Conservation (phyloP, 2,797 vertebrate genomes). For the Mionectes olivaceus region DNA sequence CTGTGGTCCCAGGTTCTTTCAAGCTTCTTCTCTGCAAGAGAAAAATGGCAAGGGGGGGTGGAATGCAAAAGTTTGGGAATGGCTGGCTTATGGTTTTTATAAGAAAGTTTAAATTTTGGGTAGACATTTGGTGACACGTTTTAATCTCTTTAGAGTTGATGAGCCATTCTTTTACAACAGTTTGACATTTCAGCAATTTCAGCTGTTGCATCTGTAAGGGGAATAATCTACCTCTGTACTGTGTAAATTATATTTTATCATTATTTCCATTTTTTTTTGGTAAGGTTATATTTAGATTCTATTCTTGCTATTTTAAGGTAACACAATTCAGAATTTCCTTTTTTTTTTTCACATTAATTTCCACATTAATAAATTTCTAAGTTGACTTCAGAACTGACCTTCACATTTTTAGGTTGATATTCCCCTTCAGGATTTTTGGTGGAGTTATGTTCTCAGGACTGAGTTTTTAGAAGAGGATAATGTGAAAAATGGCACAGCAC, state of each 20-base stretch:
- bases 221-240: slow-evolving; percentile 2
- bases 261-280: neutral
- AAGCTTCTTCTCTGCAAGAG: neutral
- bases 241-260: neutral
- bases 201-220: neutral
- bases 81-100: neutral
- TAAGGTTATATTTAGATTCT: neutral
- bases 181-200: neutral
- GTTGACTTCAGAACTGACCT: neutral
- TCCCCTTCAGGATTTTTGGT: neutral
- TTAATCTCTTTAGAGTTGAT: neutral
- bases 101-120: neutral
- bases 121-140: neutral
- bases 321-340: neutral
- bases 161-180: neutral
- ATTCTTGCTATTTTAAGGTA: neutral
- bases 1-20: neutral
- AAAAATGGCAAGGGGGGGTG: neutral
- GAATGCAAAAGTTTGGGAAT: neutral
- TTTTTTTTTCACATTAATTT: neutral
- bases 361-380: neutral
- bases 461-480: neutral
- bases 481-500: neutral
- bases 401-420: neutral
- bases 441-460: neutral